Conservation (phyloP, 2,888 invertebrate genomes). For the Lasioglossum zephyrum region DNA sequence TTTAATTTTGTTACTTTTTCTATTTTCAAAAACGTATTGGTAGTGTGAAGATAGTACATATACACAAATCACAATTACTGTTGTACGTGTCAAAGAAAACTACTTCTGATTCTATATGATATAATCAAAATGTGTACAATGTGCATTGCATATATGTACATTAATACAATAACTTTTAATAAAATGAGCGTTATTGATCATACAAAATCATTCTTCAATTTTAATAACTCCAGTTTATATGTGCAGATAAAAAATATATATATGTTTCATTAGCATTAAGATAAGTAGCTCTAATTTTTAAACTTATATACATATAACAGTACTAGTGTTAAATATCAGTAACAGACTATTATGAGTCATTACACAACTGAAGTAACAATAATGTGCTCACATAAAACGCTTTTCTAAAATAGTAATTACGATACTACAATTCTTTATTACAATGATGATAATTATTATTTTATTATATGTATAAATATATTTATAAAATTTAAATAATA, state of each 20-base stretch:
- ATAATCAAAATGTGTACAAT: conserved; percentile 49
- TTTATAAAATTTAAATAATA: conserved; percentile 63
- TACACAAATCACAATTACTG: conserved; percentile 18
- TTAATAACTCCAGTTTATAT: conserved; percentile 33
- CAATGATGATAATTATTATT: conserved; percentile 53
- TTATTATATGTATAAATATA: conserved; percentile 50
- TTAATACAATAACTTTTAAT: conserved; percentile 64
- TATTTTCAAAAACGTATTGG: conserved; percentile 39
- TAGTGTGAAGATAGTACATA: conserved; percentile 38
- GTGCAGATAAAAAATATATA: conserved; percentile 17
- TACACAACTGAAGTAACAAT: conserved; percentile 66
- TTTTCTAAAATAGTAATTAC: conserved; percentile 71
- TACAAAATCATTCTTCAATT: conserved; percentile 38
- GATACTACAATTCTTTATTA: conserved; percentile 71
- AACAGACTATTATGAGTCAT: conserved; percentile 64
- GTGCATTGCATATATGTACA: conserved; percentile 56
- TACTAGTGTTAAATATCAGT: conserved; percentile 22
- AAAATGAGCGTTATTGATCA: conserved; percentile 45
- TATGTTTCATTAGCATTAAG: conserved; percentile 17
- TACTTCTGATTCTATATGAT: conserved; percentile 50
- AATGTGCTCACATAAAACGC: conserved; percentile 66
- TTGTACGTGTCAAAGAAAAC: conserved; percentile 28
- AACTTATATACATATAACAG: neutral
- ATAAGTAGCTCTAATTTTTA: conserved; percentile 14
- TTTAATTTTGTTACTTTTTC: conserved; percentile 39